Conservation (phyloP, 2,113 vertebrate species). For the Rhagologus leucostigma region DNA sequence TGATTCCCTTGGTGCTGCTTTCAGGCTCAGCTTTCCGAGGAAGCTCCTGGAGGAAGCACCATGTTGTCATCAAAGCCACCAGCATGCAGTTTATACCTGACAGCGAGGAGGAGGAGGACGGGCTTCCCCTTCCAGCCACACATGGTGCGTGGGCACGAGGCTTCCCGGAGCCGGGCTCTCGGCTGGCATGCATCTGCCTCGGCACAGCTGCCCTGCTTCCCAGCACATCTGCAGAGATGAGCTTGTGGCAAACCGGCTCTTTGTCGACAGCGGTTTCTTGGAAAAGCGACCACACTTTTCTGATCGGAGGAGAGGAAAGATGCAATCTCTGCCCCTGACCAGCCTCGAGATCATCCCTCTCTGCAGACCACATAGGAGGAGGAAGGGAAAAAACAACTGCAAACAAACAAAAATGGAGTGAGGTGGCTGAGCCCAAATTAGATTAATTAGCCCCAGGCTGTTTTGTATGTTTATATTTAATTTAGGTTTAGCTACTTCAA, state of each 20-base stretch:
- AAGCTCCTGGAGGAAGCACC: conserved; percentile 43
- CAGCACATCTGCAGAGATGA: background rate
- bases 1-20: background rate
- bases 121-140: conserved; percentile 28
- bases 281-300: background rate
- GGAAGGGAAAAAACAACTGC: conserved; percentile 29
- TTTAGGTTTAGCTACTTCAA: conserved; percentile 68
- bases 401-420: conserved; percentile 52
- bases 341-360: background rate
- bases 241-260: background rate
- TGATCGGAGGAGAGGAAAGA: background rate
- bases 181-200: conserved; percentile 19
- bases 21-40: background rate
- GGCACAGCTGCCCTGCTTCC: background rate
- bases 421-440: conserved; percentile 44
- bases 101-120: background rate
- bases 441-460: conserved; percentile 51
- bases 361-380: conserved; percentile 36
- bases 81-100: background rate
- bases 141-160: background rate
- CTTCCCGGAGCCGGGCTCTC: background rate
- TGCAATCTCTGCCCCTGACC: background rate
- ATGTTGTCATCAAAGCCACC: conserved; percentile 44
- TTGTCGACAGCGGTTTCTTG: background rate
- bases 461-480: conserved; percentile 62